These are phyloP conservation scores for Phrynocephalus vlangalii DNA, from an alignment of 2,797 vertebrate species.

Conservation along the genomic window DNA sequence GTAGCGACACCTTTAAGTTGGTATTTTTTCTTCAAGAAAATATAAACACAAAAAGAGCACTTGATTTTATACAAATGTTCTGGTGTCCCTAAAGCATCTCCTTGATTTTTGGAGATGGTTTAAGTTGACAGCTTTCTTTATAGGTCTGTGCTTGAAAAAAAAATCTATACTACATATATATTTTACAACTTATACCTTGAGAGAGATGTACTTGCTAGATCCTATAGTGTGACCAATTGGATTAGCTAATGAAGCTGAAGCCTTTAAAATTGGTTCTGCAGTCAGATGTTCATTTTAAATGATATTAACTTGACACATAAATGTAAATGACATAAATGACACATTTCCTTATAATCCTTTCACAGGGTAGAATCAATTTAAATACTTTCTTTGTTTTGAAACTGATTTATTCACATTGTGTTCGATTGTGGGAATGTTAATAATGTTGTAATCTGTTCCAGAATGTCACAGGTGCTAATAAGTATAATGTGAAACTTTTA, in stretches of 20 bases:
- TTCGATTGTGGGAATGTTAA: slow-evolving; percentile 10
- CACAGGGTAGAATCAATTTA: slow-evolving; percentile 10
- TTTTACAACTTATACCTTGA: neutral
- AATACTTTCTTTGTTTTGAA: slow-evolving; percentile 26
- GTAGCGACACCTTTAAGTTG: neutral
- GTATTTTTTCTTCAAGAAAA: neutral
- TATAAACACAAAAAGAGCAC: neutral
- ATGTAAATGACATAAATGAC: neutral
- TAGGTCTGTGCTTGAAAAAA: neutral
- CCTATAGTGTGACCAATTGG: neutral
- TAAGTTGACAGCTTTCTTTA: neutral
- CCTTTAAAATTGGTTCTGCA: neutral
- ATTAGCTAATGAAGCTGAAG: neutral
- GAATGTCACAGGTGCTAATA: slow-evolving; percentile 76
- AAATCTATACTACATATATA: neutral
- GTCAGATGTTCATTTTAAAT: neutral
- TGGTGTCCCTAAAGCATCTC: neutral
- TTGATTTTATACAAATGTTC: neutral
- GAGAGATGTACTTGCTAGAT: neutral
- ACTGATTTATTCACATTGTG: neutral
- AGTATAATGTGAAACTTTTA: slow-evolving; percentile 84
- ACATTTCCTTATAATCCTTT: slow-evolving; percentile 17
- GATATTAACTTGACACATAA: neutral
- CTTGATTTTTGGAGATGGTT: neutral
- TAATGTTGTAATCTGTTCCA: slow-evolving; percentile 68